Evolutionary conservation across 2,888 invertebrate genomes (phyloP), one percentile per base, ranked within the genome.

Genomic region (Dasysyrphus albostriatus): DNA sequence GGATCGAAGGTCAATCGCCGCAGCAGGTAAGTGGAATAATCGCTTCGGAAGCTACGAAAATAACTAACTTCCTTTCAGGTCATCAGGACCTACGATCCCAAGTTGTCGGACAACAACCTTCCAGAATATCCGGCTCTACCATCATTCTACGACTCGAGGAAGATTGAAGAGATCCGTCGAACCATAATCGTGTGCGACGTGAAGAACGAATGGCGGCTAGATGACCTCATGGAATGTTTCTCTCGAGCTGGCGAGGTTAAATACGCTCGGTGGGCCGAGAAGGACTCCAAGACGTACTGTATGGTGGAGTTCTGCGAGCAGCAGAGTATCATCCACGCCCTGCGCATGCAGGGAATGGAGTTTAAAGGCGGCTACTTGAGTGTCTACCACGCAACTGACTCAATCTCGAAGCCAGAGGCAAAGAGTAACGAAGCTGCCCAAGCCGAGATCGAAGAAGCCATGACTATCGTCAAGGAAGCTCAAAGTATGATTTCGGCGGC

Each of bases 351-450:
- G 92, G 98, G 96, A 5, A 94, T 94, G 74, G 94, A 95, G 88
- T 94, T 98, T 74, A 96, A 96, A 83, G 97, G 97, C 9, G 95
- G 95, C 88, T 90, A 91, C 7, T 89, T 94, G 4, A 94, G 95
- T 93, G 96, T 99, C 9, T 96, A 96, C 89, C 99, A 99, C 93
- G 97, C 99, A 0, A 97, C 96, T 2, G 97, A 98, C 91, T 96
- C 98, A 0, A 98, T 98, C 88, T 95, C 96, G 2, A 98, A 98
- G 90, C 98, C 98, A 0, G 98, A 98, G 91, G 97, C 98, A 0
- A 98, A 98, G 92, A 98, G 98, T 89, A 98, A 98, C 91, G 98
- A 98, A 91, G 98, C 98, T 1, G 98, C 98, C 0, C 97, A 98
- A 90, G 95, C 97, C 58, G 98, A 98, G 93, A 98, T 99, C 76